Evolutionary conservation across 2,888 invertebrate genomes (phyloP).

Genomic region (Plagiodera versicolora): DNA sequence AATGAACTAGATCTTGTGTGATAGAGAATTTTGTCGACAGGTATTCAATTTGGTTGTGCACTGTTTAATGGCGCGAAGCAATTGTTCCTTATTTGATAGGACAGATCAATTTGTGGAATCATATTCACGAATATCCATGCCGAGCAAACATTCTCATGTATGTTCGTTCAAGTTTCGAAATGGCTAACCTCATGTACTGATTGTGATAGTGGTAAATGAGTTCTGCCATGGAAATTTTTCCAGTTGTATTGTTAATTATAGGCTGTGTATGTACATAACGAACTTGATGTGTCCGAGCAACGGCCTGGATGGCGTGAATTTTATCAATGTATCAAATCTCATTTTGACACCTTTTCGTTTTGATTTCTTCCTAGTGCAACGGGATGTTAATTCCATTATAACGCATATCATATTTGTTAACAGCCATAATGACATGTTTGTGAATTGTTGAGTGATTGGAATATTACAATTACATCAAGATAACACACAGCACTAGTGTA

Average conservation of each 20-base stretch:
- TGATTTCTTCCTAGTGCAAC: conserved; percentile 35
- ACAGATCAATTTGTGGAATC: too few species aligned
- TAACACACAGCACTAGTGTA: too few species aligned
- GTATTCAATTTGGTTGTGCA: too few species aligned
- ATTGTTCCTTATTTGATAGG: too few species aligned
- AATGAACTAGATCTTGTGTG: not conserved
- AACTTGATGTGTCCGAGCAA: conserved; percentile 48
- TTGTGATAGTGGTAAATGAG: not conserved
- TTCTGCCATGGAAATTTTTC: not conserved
- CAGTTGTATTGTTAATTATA: conserved; percentile 49
- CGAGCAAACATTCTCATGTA: not conserved
- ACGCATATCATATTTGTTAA: not conserved
- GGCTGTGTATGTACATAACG: conserved; percentile 55
- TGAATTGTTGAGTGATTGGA: too few species aligned
- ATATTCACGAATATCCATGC: too few species aligned
- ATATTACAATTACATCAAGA: too few species aligned
- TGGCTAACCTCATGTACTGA: not conserved
- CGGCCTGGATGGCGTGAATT: conserved; percentile 46
- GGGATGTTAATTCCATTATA: conserved; percentile 22
- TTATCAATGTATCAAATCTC: conserved; percentile 51
- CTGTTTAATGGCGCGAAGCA: too few species aligned
- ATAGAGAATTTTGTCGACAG: too few species aligned
- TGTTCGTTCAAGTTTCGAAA: not conserved
- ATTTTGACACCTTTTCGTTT: conserved; percentile 52
- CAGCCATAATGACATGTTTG: not conserved